phyloP scores from a whole-genome alignment of 2,888 invertebrate genomes.

The Ephialtes manifestator region DNA sequence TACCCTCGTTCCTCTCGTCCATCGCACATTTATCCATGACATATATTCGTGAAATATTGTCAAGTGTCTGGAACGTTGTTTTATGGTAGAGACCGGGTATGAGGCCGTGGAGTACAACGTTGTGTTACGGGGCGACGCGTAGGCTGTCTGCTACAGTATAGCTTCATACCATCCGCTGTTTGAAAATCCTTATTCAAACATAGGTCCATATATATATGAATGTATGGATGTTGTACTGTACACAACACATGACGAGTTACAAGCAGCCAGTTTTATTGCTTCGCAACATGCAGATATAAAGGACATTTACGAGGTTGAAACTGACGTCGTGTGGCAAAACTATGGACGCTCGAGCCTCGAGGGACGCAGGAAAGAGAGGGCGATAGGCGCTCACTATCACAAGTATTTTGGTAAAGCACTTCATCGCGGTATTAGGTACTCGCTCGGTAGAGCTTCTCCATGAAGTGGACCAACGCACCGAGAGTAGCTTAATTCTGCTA shows the following conservation, averaged over 20 bases:
- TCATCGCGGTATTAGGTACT: slow-evolving; percentile 4
- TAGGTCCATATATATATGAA: background rate
- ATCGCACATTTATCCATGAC: slow-evolving; percentile 23
- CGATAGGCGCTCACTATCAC: slow-evolving; percentile 48
- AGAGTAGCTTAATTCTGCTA: slow-evolving; percentile 53
- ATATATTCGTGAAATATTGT: slow-evolving; percentile 44
- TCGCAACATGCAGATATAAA: slow-evolving; percentile 56
- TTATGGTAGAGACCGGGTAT: background rate
- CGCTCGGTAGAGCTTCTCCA: background rate
- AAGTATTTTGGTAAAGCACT: slow-evolving; percentile 61
- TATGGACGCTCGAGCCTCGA: slow-evolving; percentile 25
- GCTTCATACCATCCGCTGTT: slow-evolving; percentile 30
- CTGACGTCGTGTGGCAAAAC: slow-evolving; percentile 47
- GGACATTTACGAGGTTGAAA: slow-evolving; percentile 61
- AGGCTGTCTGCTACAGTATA: slow-evolving; percentile 8
- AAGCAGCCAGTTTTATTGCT: slow-evolving; percentile 57
- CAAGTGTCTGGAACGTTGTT: slow-evolving; percentile 11
- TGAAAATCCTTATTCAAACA: slow-evolving; percentile 56
- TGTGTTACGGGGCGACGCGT: slow-evolving; percentile 22
- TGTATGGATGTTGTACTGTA: background rate
- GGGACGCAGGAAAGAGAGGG: background rate
- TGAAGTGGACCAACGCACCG: slow-evolving; percentile 42
- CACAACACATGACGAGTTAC: slow-evolving; percentile 18
- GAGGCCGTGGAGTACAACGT: background rate
- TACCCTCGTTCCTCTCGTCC: background rate